A percentile compares a stretch with the other conserved stretches of the same genome.
These are phyloP conservation scores for Oryzias celebensis DNA, from an alignment of 2,113 vertebrate species.

Conservation along the genomic window DNA sequence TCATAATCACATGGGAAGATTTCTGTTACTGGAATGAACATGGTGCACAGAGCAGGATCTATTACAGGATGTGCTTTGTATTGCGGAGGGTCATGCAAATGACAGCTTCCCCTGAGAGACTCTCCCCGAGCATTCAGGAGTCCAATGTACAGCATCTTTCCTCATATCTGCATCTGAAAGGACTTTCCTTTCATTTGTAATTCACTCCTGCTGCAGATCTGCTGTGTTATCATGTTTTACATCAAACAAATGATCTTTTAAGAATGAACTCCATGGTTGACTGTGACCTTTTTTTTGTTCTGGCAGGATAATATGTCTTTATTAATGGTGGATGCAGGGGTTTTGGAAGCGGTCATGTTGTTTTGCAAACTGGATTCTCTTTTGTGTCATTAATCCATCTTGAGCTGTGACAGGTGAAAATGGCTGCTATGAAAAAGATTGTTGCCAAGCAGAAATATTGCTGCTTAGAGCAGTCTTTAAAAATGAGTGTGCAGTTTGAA, in stretches of 20 bases:
- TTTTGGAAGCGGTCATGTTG: not conserved
- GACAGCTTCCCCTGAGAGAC: no score
- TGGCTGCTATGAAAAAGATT: not conserved
- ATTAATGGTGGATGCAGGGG: not conserved
- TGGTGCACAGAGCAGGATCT: no score
- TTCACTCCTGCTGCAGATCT: not conserved
- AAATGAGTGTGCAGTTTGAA: constrained; percentile 16
- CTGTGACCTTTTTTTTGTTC: not conserved
- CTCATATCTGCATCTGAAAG: no score
- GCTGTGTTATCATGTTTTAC: not conserved
- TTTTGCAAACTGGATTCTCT: not conserved
- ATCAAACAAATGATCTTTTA: not conserved
- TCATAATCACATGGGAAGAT: no score
- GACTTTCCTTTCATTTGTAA: not conserved
- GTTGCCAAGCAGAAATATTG: not conserved
- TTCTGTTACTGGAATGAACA: no score
- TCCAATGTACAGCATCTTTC: no score
- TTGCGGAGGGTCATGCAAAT: no score
- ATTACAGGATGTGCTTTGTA: no score
- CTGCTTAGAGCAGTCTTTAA: not conserved
- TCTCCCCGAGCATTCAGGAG: no score
- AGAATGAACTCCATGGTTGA: not conserved
- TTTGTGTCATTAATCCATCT: constrained; percentile 5
- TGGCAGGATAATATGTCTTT: no score
- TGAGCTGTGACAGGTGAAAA: not conserved